Evolutionary conservation across 2,113 vertebrate species (phyloP), one percentile per base, ranked within the genome.

Genomic region (Trachemys scripta): DNA sequence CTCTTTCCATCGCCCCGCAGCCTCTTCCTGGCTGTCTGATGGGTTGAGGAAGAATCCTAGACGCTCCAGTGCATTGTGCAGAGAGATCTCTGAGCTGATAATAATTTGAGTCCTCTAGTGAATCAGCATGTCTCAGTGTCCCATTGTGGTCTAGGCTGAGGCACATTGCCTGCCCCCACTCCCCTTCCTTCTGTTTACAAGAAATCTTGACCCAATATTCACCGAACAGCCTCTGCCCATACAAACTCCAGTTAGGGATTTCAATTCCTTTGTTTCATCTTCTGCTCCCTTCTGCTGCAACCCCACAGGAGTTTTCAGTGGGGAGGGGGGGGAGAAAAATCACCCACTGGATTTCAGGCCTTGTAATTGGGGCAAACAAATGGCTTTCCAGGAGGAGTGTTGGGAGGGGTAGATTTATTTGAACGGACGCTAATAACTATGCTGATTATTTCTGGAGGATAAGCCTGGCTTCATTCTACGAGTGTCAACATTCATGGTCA

Each of bases 321-420:
- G 76, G 69, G n/a, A n/a, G 50, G 65, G 17, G 50, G 88, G 75
- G 49, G 72, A 93, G 90, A 69, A 78, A 78, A 95, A 78, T 80
- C 62, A 17, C 54, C 50, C 49, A 87, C 65, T 56, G 96, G 82
- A 56, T 92, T 16, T 38, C 31, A 31, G 47, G 75, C 27, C 50
- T 92, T 62, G 54, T 93, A 79, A 90, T 84, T 10, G 75, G 42
- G 25, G 25, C 75, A 90, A 85, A 84, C 85, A 89, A 92, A 82
- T 80, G 85, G 85, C 65, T 87, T 59, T 87, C 80, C 16, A 1
- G 95, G 94, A 95, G 92, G 89, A 3, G 38, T 0, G 4, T 1
- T 54, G 20, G 53, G 27, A 10, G 65, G n/a, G 31, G 53, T 4
- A 53, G 93, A 62, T 38, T 91, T n/a, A 56, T 65, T 94, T 94